Percentiles rank a stretch among this genome's conserved stretches.
phyloP scores from a whole-genome alignment of 2,113 vertebrate genomes.

The Atrichornis clamosus region DNA sequence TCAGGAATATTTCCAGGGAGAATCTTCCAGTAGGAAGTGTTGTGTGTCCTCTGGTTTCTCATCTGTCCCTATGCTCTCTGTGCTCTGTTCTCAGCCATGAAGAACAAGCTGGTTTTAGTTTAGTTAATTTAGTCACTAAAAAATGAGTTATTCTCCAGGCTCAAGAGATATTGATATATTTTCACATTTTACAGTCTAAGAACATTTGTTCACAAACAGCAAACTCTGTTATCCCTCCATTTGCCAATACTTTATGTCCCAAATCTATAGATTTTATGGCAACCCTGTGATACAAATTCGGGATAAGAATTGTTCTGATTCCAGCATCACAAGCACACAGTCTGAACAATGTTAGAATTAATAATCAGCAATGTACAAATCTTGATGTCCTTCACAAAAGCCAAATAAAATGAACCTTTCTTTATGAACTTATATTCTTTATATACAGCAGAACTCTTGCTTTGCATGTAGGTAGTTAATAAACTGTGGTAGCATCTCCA shows the following conservation, averaged over 20 bases:
- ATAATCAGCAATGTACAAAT: neutral
- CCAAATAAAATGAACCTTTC: neutral
- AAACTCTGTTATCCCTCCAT: neutral
- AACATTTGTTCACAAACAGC: neutral
- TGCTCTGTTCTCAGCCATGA: neutral
- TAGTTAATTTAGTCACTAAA: neutral
- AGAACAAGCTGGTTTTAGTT: neutral
- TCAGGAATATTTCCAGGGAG: neutral
- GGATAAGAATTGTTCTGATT: neutral
- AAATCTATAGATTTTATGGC: neutral
- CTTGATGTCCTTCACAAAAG: neutral
- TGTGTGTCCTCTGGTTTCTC: neutral
- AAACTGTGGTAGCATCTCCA: neutral
- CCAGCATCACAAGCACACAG: neutral
- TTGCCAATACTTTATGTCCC: neutral
- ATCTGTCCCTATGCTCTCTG: neutral
- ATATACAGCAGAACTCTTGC: neutral
- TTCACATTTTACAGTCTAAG: neutral
- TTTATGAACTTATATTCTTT: neutral
- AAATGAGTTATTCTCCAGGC: neutral
- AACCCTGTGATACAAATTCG: neutral
- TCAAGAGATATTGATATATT: neutral
- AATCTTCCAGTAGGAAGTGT: neutral
- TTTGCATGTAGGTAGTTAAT: neutral
- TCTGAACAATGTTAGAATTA: neutral